Evolutionary conservation across 2,888 invertebrate genomes (phyloP), one percentile per base, ranked within the genome.

Genomic region (Hirudinaria manillensis): DNA sequence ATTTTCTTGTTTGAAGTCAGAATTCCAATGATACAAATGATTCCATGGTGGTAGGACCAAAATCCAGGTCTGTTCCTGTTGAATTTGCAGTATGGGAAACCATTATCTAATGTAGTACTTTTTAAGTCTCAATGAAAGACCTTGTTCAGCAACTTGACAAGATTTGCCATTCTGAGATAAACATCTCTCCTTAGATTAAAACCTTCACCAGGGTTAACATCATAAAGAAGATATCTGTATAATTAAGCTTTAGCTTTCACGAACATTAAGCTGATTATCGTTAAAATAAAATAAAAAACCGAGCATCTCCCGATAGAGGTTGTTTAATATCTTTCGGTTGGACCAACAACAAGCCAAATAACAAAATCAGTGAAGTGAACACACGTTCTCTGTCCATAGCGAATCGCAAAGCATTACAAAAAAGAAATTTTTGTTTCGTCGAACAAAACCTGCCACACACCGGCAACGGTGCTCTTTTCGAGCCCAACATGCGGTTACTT

Each of bases 111-210:
- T 16, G n/a, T 61, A n/a, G n/a, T n/a, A n/a, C n/a, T 7, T 29
- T 21, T 61, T 2, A 29, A 21, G 24, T n/a, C n/a, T 13, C 24
- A 61, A 61, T 61, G 13, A 34, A 24, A n/a, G 6, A 83, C 81
- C 38, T 81, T 79, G 77, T 89, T 88, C 74, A 94, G 87, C 77
- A 90, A 89, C 45, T 90, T 88, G 0, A 93, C 88, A 83, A 96
- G 90, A 70, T 92, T 90, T 0, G 96, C 94, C 81, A 95, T 88
- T 80, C 98, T 89, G 88, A 98, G 91, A 82, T 94, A 98, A 1
- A 99, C 97, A 87, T 99, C 98, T 53, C 98, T 89, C 24, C 96
- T 88, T 78, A 99, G 88, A 87, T 99, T 99, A 83, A 99, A 99
- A 0, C 99, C 99, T 87, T 99, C 98, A 0, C 92, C 91, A 2